phyloP scores from a whole-genome alignment of 2,888 invertebrate species.

The Slavum lentiscoides region DNA sequence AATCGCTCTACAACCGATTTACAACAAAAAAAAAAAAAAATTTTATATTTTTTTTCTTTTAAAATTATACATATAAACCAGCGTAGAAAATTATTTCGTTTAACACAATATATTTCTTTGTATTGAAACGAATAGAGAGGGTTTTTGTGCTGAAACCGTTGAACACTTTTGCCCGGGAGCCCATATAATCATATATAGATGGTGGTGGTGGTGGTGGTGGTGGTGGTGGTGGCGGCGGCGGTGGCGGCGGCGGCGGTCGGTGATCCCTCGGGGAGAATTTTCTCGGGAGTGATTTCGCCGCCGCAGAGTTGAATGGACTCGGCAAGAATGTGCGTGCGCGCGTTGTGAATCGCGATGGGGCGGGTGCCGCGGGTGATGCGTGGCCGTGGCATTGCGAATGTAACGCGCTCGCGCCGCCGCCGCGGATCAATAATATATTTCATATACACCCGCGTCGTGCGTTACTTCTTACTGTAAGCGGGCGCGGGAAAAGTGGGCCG shows the following conservation, averaged over 20 bases:
- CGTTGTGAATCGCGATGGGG: constrained; percentile 26
- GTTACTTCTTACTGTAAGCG: too few species aligned
- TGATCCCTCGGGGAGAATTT: neutral
- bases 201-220: neutral
- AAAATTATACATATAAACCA: too few species aligned
- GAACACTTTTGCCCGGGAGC: too few species aligned
- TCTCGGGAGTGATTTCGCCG: neutral
- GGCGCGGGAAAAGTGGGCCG: neutral
- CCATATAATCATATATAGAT: too few species aligned
- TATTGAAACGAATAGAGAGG: too few species aligned
- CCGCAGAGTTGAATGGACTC: constrained; percentile 26
- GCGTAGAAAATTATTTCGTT: too few species aligned
- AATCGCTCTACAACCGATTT: too few species aligned
- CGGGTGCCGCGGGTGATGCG: constrained; percentile 10
- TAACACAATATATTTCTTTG: too few species aligned
- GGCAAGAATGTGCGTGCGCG: neutral
- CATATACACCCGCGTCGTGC: too few species aligned
- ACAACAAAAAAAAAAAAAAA: too few species aligned
- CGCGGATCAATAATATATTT: constrained; percentile 42
- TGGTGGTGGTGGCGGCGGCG: neutral
- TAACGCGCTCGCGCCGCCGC: neutral
- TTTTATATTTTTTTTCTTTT: too few species aligned
- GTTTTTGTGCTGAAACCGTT: too few species aligned
- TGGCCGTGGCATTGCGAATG: constrained; percentile 43
- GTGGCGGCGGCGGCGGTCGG: neutral